phyloP scores from a whole-genome alignment of 1,140 invertebrate genomes.

The Nasonia giraulti region DNA sequence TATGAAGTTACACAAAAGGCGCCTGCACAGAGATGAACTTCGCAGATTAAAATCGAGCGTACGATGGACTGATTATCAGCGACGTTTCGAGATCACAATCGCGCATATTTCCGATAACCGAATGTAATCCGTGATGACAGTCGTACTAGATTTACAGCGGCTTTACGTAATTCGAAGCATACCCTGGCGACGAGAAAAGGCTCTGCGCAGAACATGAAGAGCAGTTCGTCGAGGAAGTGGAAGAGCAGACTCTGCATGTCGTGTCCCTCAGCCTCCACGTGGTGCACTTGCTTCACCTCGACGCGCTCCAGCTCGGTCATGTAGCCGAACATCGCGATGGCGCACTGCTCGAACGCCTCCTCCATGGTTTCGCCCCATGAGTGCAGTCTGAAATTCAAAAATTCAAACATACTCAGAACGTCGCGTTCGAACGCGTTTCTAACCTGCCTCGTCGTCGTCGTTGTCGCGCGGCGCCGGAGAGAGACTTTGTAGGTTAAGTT shows the following conservation, averaged over 20 bases:
- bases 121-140: no score
- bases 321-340: conserved; percentile 96
- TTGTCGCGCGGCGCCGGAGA: background rate
- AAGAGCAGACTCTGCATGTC: conserved; percentile 93
- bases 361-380: conserved; percentile 91
- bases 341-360: conserved; percentile 97
- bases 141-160: no score
- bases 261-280: conserved; percentile 90
- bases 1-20: no score
- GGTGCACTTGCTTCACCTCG: conserved; percentile 84
- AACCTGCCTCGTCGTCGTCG: background rate
- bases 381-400: conserved; percentile 81
- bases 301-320: conserved; percentile 95
- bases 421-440: background rate
- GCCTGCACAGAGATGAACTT: no score
- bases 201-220: conserved; percentile 95
- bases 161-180: conserved; percentile 47
- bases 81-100: no score
- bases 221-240: conserved; percentile 95
- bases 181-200: conserved; percentile 85
- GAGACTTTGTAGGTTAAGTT: conserved; percentile 63
- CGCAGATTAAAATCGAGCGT: no score
- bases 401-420: conserved; percentile 19
- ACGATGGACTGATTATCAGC: no score
- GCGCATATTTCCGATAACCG: no score